Base-by-base conservation (phyloP, 2,888 invertebrate genomes). In the Lysandra coridon region DNA sequence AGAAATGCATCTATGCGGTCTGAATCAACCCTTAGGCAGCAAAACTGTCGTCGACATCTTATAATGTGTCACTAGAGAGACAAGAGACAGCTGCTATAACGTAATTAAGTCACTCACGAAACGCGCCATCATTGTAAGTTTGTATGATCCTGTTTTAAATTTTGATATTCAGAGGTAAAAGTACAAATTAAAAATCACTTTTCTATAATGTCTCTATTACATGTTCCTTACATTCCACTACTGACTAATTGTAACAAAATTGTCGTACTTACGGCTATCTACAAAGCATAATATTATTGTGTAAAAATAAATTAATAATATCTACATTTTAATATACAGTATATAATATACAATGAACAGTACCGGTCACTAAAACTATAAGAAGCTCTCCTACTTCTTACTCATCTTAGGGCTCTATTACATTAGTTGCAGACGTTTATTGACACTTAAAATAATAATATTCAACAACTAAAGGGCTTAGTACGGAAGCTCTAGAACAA, bases 261-360 rank as follows among this genome's bases (percentile, higher is more conserved):
- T 57, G 30, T 81, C 79, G 80, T 80, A 73, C 81, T 78, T 80
- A 78, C 57, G 33, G 83, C 82, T 83, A 83, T 82, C 82, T 82
- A 83, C 83, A 83, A 82, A 80, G 81, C 81, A 81, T 80, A 17
- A 69, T 33, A 79, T 80, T 79, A 81, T 77, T 79, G 80, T 79
- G 80, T 79, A 79, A 79, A 82, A 83, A 83, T 81, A 83, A 83
- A 82, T 69, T 23, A 75, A 78, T 74, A 53, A 75, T 80, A 80
- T 80, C 80, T 80, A 80, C 75, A 80, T 76, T 30, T 64, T 78
- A 79, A 74, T 73, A 79, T 77, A 80, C 80, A 79, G 49, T 82
- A 81, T 62, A 79, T 79, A 80, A 79, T 81, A 80, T 78, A 81
- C 64, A 53, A 57, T 10, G 23, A 57, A 76, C 76, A 69, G 30